phyloP scores from a whole-genome alignment of 2,888 invertebrate species.

The Lissonota sp. region DNA sequence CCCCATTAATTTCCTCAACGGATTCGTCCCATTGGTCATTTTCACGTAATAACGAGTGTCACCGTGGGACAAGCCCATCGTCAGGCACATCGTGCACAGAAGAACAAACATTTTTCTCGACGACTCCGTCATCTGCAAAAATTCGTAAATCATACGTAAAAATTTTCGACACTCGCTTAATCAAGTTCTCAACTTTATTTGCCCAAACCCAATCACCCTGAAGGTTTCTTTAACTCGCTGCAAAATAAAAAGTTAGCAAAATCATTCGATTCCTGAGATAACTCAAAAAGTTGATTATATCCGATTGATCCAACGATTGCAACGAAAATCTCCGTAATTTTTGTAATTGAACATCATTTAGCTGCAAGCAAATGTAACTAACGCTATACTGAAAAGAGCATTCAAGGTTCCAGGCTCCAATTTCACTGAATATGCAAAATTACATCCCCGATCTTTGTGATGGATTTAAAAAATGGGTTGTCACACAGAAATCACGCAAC shows the following conservation, averaged over 20 bases:
- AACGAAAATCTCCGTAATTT: no score
- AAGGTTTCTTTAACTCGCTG: neutral
- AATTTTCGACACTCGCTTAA: neutral
- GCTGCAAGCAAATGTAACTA: no score
- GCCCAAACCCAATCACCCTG: constrained; percentile 31
- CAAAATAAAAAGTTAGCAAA: no score
- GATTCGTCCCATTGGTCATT: constrained; percentile 69
- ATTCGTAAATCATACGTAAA: constrained; percentile 7
- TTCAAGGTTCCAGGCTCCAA: no score
- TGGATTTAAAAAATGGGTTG: no score
- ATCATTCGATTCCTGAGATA: no score
- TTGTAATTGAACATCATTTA: no score
- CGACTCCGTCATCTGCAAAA: constrained; percentile 77
- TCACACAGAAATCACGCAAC: constrained; percentile 8
- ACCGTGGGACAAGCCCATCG: constrained; percentile 54
- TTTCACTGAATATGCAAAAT: no score
- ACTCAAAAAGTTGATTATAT: no score
- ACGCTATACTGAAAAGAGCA: no score
- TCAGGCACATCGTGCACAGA: constrained; percentile 71
- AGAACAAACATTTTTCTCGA: constrained; percentile 68
- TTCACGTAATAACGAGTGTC: constrained; percentile 73
- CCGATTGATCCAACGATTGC: no score
- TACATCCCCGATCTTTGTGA: no score
- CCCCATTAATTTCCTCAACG: constrained; percentile 66
- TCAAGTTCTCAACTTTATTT: constrained; percentile 3